Percentiles rank a stretch among this genome's conserved stretches.
phyloP scores from a whole-genome alignment of 2,113 vertebrate genomes.

The Chlorodrepanis virens region DNA sequence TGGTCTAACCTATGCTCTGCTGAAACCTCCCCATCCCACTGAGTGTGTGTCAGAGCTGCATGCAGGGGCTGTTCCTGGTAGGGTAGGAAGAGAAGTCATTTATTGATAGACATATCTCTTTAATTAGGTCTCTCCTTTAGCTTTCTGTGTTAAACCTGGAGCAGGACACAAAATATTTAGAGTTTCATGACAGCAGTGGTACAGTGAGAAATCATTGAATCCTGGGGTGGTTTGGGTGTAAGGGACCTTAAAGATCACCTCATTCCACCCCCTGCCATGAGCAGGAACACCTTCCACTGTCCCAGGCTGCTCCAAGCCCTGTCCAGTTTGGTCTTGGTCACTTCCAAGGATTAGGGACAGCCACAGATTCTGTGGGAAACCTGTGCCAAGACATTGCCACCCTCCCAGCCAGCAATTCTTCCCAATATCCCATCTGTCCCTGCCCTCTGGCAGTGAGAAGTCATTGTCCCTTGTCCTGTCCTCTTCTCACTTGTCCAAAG shows the following conservation, averaged over 20 bases:
- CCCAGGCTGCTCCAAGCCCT: accelerated
- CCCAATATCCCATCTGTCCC: accelerated
- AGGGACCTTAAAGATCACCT: not conserved
- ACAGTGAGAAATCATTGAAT: not conserved
- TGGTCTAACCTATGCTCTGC: not conserved
- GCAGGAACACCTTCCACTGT: not conserved
- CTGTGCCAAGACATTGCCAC: not conserved
- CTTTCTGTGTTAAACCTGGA: not conserved
- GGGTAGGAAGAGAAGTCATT: not conserved
- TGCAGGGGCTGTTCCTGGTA: not conserved
- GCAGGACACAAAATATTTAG: too few species aligned
- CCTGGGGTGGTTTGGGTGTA: not conserved
- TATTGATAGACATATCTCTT: not conserved
- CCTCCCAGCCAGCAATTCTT: accelerated
- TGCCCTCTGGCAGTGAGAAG: not conserved
- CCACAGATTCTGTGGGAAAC: not conserved
- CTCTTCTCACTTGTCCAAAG: accelerated
- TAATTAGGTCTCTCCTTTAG: not conserved
- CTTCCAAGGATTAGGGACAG: not conserved
- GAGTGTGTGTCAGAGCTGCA: not conserved
- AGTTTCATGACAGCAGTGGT: not conserved
- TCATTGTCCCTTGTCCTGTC: not conserved
- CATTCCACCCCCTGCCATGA: accelerated
- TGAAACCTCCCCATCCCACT: not conserved
- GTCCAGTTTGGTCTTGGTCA: accelerated